phyloP scores from a whole-genome alignment of 23 tunicate species.

The Botrylloides violaceus region DNA sequence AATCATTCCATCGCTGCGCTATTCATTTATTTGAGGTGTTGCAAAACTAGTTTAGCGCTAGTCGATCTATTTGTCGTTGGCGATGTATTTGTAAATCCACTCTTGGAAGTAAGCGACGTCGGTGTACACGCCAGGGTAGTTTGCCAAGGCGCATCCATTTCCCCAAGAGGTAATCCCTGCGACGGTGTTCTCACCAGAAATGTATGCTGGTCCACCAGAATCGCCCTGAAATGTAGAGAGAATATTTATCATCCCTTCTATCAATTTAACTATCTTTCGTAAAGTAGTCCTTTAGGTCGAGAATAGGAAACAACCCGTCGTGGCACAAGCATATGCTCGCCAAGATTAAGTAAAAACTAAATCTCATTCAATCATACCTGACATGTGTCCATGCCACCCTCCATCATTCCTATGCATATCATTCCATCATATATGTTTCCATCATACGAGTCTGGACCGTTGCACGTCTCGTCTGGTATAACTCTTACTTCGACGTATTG shows the following conservation, averaged over 20 bases:
- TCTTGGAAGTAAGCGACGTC: background rate
- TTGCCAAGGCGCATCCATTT: background rate
- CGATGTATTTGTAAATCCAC: too few relatives aligned
- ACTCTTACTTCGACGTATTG: conserved; percentile 20
- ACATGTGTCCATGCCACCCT: conserved; percentile 43
- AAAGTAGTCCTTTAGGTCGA: too few relatives aligned
- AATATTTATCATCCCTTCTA: too few relatives aligned
- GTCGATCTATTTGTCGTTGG: too few relatives aligned
- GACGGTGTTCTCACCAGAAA: background rate
- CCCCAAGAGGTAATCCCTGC: background rate
- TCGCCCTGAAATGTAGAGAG: background rate
- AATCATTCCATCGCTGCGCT: too few relatives aligned
- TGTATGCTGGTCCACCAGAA: background rate
- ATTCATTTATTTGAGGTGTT: too few relatives aligned
- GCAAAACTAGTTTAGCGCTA: too few relatives aligned
- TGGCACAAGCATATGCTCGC: too few relatives aligned
- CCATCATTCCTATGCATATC: conserved; percentile 39
- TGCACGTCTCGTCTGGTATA: conserved; percentile 23
- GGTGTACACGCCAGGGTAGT: background rate
- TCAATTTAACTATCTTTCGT: too few relatives aligned
- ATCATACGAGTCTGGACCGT: conserved; percentile 19
- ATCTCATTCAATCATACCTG: too few relatives aligned
- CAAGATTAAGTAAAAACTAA: too few relatives aligned
- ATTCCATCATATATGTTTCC: conserved; percentile 35
- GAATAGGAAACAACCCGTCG: too few relatives aligned